These are phyloP conservation scores for Chloroclysta siterata DNA, from an alignment of 2,888 invertebrate species.

Conservation along the genomic window DNA sequence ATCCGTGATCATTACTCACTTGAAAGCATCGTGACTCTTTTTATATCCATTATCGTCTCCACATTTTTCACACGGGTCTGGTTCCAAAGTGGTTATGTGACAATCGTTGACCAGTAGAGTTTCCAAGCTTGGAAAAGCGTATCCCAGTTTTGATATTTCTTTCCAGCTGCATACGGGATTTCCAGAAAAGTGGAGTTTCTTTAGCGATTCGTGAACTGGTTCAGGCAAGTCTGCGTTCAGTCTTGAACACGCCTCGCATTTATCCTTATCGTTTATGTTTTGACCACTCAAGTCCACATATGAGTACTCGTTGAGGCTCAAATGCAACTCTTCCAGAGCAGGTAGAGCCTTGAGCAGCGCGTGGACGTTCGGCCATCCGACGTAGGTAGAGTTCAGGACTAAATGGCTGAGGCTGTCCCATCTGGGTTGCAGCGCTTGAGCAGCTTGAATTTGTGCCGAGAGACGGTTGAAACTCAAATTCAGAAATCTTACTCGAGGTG, in stretches of 20 bases:
- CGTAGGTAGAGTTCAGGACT: conserved; percentile 94
- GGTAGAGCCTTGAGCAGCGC: conserved; percentile 90
- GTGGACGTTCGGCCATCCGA: conserved; percentile 93
- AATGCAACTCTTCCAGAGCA: conserved; percentile 94
- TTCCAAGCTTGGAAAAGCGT: conserved; percentile 93
- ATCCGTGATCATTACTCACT: conserved; percentile 65
- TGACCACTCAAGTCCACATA: conserved; percentile 88
- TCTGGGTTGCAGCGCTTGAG: conserved; percentile 73
- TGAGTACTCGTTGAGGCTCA: conserved; percentile 95
- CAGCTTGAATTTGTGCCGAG: conserved; percentile 87
- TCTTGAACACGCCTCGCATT: conserved; percentile 73
- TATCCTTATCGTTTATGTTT: conserved; percentile 67
- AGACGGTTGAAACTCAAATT: conserved; percentile 96
- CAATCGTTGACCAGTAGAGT: conserved; percentile 94
- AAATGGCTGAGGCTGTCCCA: conserved; percentile 89
- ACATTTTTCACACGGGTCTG: conserved; percentile 86
- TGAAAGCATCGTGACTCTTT: conserved; percentile 87
- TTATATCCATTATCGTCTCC: conserved; percentile 74
- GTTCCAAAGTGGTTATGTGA: conserved; percentile 87
- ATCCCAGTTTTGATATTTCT: conserved; percentile 93
- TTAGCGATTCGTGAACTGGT: conserved; percentile 87
- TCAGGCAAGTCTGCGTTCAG: conserved; percentile 65
- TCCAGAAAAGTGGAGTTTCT: conserved; percentile 93
- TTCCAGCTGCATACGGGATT: conserved; percentile 94
- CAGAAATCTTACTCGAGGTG: conserved; percentile 95